Percentiles rank a stretch among this genome's conserved stretches.
These are phyloP conservation scores for Odontamblyopus lacepedii DNA, from an alignment of 2,797 vertebrate genomes.

Conservation along the genomic window DNA sequence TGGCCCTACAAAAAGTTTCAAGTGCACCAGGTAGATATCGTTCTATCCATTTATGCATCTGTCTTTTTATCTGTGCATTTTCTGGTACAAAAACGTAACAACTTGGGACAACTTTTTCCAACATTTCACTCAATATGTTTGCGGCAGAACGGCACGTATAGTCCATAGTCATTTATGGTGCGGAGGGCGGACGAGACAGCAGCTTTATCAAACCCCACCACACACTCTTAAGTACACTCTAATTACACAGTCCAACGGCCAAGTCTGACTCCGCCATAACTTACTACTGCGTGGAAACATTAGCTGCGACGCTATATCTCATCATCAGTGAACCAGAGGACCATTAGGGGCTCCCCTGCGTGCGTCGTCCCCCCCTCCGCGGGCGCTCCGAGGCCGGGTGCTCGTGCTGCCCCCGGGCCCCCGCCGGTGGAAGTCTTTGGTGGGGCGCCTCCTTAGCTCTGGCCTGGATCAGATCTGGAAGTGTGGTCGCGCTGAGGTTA, in stretches of 20 bases:
- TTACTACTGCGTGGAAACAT: conserved; percentile 29
- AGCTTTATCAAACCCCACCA: not conserved
- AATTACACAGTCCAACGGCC: not conserved
- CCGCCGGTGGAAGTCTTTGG: conserved; percentile 74
- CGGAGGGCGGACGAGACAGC: not conserved
- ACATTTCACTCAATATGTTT: not conserved
- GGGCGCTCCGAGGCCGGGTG: conserved; percentile 48
- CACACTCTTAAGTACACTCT: not conserved
- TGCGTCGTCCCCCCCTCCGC: conserved; percentile 4
- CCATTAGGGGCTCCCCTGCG: not conserved
- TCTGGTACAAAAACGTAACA: not conserved
- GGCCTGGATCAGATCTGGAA: conserved; percentile 74
- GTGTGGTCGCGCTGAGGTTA: conserved; percentile 83
- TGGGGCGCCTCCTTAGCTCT: conserved; percentile 72
- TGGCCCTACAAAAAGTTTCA: too few relatives aligned
- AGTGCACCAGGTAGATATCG: too few relatives aligned
- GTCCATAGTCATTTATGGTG: not conserved
- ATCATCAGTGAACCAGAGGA: not conserved
- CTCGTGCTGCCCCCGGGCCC: conserved; percentile 56
- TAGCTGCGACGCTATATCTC: conserved; percentile 4
- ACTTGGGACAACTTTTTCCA: not conserved
- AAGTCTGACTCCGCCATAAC: not conserved
- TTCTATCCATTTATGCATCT: too few relatives aligned
- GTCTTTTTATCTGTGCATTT: not conserved
- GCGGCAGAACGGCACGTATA: not conserved